Base-by-base conservation (phyloP, 2,113 vertebrate genomes). In the Myrmecobius fasciatus region DNA sequence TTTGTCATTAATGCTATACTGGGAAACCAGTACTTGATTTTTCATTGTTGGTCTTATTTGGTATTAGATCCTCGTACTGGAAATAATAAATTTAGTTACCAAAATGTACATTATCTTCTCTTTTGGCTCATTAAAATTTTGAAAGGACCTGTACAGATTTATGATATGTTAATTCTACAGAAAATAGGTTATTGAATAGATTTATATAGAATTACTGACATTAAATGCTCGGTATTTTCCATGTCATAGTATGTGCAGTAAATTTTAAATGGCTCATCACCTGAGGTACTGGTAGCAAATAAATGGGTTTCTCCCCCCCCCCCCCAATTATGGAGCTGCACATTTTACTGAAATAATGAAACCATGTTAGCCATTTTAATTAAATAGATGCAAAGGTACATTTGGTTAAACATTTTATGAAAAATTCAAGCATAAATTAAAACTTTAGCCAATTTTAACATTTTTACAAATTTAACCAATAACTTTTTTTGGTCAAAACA, bases 381-480 rank as follows among this genome's bases (percentile, higher is more conserved):
- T 98, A 98, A 98, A 97, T 97, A 98, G 67, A 97, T 98, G 98
- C 96, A 98, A 98, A 98, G 98, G 98, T 98, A 98, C 97, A 98
- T 98, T 98, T 98, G 97, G 96, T 98, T 98, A 97, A 98, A 98
- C 98, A 98, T 94, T 98, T 98, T 98, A 98, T 98, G 98, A 98
- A 98, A 83, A 97, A 97, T 97, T 98, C 98, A 98, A 98, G 97
- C 98, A 98, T 98, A 98, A 98, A 97, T 96, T 97, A 97, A 98
- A 98, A 96, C 60, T 93, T 96, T 97, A 98, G 97, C 97, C 96
- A 98, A 97, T 97, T 98, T 97, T 96, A 97, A 98, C 97, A 91
- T 91, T 97, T 98, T 95, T 95, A 98, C 93, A 97, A 98, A 98
- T 97, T 51, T 96, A 98, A 98, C 94, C 93, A 96, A n/a, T 94